A percentile compares a stretch with the other conserved stretches of the same genome.
phyloP scores from a whole-genome alignment of 2,888 invertebrate genomes.

The Baronia brevicornis region DNA sequence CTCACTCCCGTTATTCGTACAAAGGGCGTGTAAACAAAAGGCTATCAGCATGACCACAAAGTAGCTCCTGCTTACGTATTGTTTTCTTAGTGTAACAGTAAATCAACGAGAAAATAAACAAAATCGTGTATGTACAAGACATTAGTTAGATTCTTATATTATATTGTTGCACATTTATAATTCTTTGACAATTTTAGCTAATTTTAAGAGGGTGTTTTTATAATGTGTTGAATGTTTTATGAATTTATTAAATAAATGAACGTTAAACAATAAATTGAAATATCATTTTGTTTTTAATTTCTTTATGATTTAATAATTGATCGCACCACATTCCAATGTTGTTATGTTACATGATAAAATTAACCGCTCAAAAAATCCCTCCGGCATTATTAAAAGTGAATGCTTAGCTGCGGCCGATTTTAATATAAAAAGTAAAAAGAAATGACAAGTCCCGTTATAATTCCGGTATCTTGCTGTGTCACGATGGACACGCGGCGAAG shows the following conservation, averaged over 20 bases:
- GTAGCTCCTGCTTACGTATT: slow-evolving; percentile 51
- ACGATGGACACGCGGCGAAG: slow-evolving; percentile 19
- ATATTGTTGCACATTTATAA: too few relatives aligned
- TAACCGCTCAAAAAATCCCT: slow-evolving; percentile 26
- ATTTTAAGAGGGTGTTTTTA: too few relatives aligned
- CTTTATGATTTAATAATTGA: slow-evolving; percentile 18
- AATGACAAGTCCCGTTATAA: slow-evolving; percentile 58
- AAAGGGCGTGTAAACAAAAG: slow-evolving; percentile 52
- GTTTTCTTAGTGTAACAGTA: slow-evolving; percentile 36
- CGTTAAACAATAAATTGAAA: too few relatives aligned
- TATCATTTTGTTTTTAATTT: slow-evolving; percentile 10
- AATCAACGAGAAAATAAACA: slow-evolving; percentile 39
- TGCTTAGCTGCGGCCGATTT: slow-evolving; percentile 48
- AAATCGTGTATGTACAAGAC: too few relatives aligned
- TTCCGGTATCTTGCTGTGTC: slow-evolving; percentile 49
- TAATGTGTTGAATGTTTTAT: too few relatives aligned
- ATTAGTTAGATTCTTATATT: too few relatives aligned
- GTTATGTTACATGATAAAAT: slow-evolving; percentile 4
- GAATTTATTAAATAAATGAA: too few relatives aligned
- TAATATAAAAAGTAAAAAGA: slow-evolving; percentile 58
- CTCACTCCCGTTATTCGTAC: slow-evolving; percentile 51
- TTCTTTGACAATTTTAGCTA: too few relatives aligned
- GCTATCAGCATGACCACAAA: slow-evolving; percentile 53
- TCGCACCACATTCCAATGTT: slow-evolving; percentile 11
- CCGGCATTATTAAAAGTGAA: slow-evolving; percentile 63